A percentile compares a stretch with the other conserved stretches of the same genome.
phyloP scores from a whole-genome alignment of 2,113 vertebrate genomes.

The Lagenorhynchus albirostris region DNA sequence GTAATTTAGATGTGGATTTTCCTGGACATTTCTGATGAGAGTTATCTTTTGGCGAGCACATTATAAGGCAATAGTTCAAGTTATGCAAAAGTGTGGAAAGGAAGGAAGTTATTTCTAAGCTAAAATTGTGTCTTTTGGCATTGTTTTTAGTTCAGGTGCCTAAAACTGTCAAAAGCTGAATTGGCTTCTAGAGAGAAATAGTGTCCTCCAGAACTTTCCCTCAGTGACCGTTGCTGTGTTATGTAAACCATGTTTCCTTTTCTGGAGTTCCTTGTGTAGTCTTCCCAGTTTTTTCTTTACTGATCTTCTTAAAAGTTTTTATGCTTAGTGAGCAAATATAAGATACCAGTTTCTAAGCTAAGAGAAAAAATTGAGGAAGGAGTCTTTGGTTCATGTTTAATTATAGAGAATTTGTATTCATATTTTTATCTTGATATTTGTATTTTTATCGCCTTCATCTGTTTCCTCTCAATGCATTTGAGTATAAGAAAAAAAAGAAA shows the following conservation, averaged over 20 bases:
- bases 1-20: background rate
- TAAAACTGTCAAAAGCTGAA: background rate
- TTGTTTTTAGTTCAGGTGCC: background rate
- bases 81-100: background rate
- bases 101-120: conserved; percentile 23
- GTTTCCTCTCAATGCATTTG: conserved; percentile 18
- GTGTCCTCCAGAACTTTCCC: background rate
- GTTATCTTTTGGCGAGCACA: background rate
- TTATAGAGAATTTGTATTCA: conserved; percentile 18
- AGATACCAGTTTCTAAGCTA: background rate
- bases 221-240: background rate
- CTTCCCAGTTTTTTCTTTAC: background rate
- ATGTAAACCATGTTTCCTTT: background rate
- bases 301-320: conserved; percentile 28
- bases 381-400: conserved; percentile 14
- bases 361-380: background rate
- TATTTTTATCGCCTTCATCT: conserved; percentile 37
- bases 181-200: background rate
- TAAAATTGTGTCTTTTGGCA: background rate
- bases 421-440: conserved; percentile 10
- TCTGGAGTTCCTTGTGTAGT: background rate
- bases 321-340: background rate
- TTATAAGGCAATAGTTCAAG: background rate
- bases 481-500: background rate
- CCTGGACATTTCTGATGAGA: background rate